Evolutionary conservation across 2,888 invertebrate species (phyloP), one percentile per base, ranked within the genome.

Genomic region (Griposia aprilina): DNA sequence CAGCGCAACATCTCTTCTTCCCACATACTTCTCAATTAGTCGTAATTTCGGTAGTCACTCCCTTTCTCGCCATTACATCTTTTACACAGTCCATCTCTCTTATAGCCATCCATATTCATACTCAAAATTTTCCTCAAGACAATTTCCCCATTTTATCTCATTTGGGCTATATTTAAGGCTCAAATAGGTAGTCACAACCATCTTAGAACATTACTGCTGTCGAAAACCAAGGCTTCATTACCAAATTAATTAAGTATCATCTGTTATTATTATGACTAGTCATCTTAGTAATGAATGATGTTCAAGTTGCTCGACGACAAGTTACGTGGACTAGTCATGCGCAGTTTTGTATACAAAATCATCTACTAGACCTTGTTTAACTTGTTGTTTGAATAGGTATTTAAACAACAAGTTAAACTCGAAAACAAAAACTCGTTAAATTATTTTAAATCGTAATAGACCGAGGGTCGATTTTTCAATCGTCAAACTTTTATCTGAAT

Each of bases 241-340:
- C 71, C 20, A 66, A 59, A 66, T 74, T 66, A 81, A 59, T 65
- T 52, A 80, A 45, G 26, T 26, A 74, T 74, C 74, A 36, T 52
- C 45, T 59, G n/a, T 41, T 59, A 72, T 41, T 59, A 72, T 52
- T 72, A 45, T 45, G 50, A 72, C n/a, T 73, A 59, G 45, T 79
- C 36, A 59, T 74, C 17, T 23, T 3, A 59, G 36, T 23, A 74
- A 73, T 67, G 8, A 17, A 17, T 45, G 8, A 30, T 72, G n/a
- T 36, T 52, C 10, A 59, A 45, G n/a, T 62, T 50, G 20, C 60
- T 62, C 20, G 20, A 20, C 20, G 11, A 10, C 10, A 62, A 30
- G 17, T 20, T 30, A 60, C 10, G 30, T 30, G 20, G 20, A 30
- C 30, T 60, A n/a, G 59, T 71, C n/a, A n/a, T 50, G 48, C 41